A percentile compares a stretch with the other conserved stretches of the same genome.
Evolutionary conservation across 2,888 invertebrate species (phyloP).

Genomic region (Slavum lentiscoides): DNA sequence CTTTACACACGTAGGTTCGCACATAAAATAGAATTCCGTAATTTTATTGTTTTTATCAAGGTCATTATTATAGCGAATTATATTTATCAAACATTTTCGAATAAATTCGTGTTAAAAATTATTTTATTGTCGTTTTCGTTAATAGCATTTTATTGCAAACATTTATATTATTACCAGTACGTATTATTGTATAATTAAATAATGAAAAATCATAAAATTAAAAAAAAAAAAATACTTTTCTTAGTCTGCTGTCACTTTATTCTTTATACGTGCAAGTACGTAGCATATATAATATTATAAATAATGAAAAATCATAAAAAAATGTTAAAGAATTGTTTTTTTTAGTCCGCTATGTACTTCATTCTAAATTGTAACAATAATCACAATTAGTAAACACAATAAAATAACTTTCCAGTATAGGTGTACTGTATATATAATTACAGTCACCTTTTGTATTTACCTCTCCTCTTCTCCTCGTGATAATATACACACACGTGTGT

Average conservation of each 20-base stretch:
- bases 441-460: slow-evolving; percentile 37
- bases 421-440: slow-evolving; percentile 17
- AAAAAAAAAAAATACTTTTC: no score
- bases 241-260: no score
- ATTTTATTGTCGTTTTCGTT: no score
- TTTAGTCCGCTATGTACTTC: not conserved
- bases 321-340: slow-evolving; percentile 6
- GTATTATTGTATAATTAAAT: no score
- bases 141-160: no score
- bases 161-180: no score
- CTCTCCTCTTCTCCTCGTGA: not conserved
- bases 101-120: no score
- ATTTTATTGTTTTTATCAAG: not conserved
- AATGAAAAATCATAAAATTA: no score
- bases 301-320: not conserved
- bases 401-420: slow-evolving; percentile 33
- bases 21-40: not conserved
- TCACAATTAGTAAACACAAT: slow-evolving; percentile 46
- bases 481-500: slow-evolving; percentile 25
- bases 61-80: no score
- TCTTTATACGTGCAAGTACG: no score
- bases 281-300: not conserved
- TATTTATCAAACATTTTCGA: no score
- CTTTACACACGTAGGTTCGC: not conserved
- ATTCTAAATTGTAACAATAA: slow-evolving; percentile 37